Conservation (phyloP, 2,888 invertebrate species). For the Himalopsyche japonica region DNA sequence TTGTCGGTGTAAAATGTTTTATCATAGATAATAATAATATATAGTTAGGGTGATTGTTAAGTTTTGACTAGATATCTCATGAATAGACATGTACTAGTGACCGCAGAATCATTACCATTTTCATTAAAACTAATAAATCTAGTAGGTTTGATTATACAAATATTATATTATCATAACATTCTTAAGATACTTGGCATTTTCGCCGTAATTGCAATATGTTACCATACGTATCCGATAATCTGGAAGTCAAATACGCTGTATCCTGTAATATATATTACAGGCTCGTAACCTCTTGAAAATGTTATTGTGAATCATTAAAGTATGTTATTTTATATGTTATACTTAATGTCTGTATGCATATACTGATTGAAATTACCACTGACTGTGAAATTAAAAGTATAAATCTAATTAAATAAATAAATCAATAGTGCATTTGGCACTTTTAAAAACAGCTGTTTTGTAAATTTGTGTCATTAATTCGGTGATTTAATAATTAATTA, state of each 20-base stretch:
- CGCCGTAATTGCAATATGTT: background rate
- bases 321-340: background rate
- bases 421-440: background rate
- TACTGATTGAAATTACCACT: background rate
- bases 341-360: background rate
- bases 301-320: background rate
- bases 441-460: background rate
- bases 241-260: background rate
- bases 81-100: constrained; percentile 3
- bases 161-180: background rate
- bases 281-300: background rate
- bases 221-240: background rate
- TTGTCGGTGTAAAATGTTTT: constrained; percentile 28
- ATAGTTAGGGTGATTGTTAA: constrained; percentile 35
- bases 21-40: constrained; percentile 21
- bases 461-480: background rate
- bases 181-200: background rate
- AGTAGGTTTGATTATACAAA: background rate
- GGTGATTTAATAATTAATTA: background rate
- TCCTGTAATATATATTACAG: background rate
- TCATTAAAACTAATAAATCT: background rate
- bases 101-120: constrained; percentile 19
- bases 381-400: background rate
- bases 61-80: constrained; percentile 20
- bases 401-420: background rate